These are phyloP conservation scores for Anarrhichthys ocellatus DNA, from an alignment of 2,113 vertebrate species.

Conservation along the genomic window DNA sequence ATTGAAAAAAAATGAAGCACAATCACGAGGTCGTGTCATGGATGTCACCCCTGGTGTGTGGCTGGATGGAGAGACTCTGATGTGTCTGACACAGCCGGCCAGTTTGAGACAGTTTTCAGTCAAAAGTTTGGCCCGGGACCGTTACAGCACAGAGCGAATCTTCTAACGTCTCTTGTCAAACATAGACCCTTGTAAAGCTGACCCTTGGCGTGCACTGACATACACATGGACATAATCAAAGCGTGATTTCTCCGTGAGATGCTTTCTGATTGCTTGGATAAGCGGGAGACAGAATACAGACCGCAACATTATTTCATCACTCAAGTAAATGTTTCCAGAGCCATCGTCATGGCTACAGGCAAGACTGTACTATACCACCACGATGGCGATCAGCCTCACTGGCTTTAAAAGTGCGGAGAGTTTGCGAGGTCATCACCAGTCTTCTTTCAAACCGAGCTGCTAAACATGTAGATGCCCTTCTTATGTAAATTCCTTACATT, in stretches of 20 bases:
- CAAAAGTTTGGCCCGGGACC: conserved; percentile 29
- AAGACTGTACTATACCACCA: not conserved
- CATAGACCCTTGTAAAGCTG: conserved; percentile 10
- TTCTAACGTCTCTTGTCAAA: conserved; percentile 15
- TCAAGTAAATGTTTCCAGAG: conserved; percentile 61
- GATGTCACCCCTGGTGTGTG: conserved; percentile 39
- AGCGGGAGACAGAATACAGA: conserved; percentile 20
- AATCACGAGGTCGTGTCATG: conserved; percentile 43
- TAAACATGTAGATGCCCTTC: not conserved
- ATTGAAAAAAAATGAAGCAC: conserved; percentile 1
- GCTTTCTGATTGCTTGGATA: conserved; percentile 57
- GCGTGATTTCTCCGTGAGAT: conserved; percentile 35
- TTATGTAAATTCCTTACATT: not conserved
- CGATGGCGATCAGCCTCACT: not conserved
- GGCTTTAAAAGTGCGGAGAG: not conserved
- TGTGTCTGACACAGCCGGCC: conserved; percentile 14
- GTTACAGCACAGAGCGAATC: not conserved
- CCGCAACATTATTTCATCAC: conserved; percentile 47
- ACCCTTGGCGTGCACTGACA: conserved; percentile 24
- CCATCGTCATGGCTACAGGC: conserved; percentile 12
- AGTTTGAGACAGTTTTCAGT: conserved; percentile 38
- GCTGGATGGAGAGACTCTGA: conserved; percentile 12
- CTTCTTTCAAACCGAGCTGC: not conserved
- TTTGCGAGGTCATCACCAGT: not conserved
- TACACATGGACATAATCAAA: conserved; percentile 58